phyloP scores from a whole-genome alignment of 2,797 vertebrate species.

The Poecile montanus region DNA sequence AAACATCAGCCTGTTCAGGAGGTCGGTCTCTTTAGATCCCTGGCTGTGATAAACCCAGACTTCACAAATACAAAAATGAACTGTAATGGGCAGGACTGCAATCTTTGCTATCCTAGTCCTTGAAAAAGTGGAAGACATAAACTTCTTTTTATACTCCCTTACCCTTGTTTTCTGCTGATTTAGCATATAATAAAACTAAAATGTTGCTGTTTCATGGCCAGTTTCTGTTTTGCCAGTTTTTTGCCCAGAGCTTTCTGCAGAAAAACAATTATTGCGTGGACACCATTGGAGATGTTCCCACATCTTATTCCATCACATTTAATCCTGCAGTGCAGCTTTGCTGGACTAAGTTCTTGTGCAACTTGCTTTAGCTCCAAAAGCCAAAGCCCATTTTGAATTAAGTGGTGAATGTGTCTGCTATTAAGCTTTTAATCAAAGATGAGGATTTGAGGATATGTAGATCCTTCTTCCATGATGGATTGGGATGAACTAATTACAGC shows the following conservation, averaged over 20 bases:
- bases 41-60: neutral
- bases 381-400: neutral
- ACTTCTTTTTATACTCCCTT: neutral
- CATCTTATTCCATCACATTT: neutral
- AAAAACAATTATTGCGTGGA: neutral
- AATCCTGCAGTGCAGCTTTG: neutral
- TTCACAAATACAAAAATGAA: neutral
- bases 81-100: neutral
- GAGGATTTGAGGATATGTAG: neutral
- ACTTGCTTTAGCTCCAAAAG: neutral
- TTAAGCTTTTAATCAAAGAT: constrained; percentile 6
- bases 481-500: neutral
- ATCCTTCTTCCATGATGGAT: neutral
- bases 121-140: neutral
- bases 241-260: neutral
- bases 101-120: neutral
- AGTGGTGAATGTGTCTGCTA: neutral
- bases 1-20: neutral
- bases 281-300: neutral
- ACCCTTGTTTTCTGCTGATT: neutral
- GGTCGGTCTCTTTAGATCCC: neutral
- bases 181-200: neutral
- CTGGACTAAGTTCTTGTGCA: neutral
- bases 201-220: neutral
- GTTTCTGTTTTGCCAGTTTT: neutral